Evolutionary conservation across 2,888 invertebrate genomes (phyloP).

Genomic region (Sinopyrophorus schimmeli): DNA sequence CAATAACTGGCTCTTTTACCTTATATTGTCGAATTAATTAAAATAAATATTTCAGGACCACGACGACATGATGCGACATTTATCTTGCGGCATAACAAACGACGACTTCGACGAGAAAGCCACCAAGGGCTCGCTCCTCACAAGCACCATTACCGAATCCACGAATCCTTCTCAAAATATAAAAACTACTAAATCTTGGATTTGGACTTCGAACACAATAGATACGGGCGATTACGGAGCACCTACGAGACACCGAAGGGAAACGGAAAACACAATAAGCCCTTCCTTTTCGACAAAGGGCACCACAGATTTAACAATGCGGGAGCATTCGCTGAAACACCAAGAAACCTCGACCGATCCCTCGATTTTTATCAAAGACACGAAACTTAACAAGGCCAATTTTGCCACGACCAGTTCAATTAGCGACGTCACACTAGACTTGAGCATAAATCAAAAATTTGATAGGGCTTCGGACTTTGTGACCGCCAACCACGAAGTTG

Average conservation of each 20-base stretch:
- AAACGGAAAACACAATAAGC: constrained; percentile 51
- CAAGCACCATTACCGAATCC: constrained; percentile 24
- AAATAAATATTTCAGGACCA: constrained; percentile 65
- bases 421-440: constrained; percentile 35
- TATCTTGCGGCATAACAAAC: constrained; percentile 62
- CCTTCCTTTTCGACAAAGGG: constrained; percentile 42
- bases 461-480: constrained; percentile 31
- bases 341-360: constrained; percentile 18
- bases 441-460: constrained; percentile 30
- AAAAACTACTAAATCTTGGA: constrained; percentile 48
- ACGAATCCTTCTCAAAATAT: constrained; percentile 31
- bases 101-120: constrained; percentile 49
- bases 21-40: no score
- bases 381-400: constrained; percentile 19
- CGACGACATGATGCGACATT: constrained; percentile 62
- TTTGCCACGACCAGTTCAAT: constrained; percentile 31
- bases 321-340: constrained; percentile 9
- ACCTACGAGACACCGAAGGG: constrained; percentile 53
- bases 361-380: constrained; percentile 10
- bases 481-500: constrained; percentile 28
- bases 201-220: constrained; percentile 54
- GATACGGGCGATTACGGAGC: constrained; percentile 49
- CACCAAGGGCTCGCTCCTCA: constrained; percentile 24
- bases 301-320: constrained; percentile 27
- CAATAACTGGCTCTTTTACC: no score